Percentiles rank a stretch among this genome's conserved stretches.
Conservation (phyloP, 2,888 invertebrate species). For the Euplagia quadripunctaria region DNA sequence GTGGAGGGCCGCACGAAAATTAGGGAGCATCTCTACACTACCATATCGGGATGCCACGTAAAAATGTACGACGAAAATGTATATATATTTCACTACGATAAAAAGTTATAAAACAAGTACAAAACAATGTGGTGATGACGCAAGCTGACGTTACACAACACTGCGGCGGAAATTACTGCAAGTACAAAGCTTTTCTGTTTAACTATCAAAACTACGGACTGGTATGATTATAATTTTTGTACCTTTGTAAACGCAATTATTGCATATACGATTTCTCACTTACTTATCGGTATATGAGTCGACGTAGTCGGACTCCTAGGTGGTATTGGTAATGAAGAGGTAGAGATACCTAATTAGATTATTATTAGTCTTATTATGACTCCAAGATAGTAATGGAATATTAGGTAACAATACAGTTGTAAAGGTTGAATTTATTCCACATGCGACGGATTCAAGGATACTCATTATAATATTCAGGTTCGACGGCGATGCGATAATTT, state of each 20-base stretch:
- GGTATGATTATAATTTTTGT: background rate
- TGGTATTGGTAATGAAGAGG: background rate
- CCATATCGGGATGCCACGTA: background rate
- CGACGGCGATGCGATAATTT: too few species aligned
- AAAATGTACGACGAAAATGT: background rate
- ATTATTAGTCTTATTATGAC: too few species aligned
- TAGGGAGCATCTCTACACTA: background rate
- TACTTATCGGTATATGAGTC: background rate
- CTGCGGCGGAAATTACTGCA: slow-evolving; percentile 63
- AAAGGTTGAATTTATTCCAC: too few species aligned
- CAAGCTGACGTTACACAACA: slow-evolving; percentile 64
- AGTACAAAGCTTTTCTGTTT: slow-evolving; percentile 3
- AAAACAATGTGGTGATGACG: slow-evolving; percentile 20
- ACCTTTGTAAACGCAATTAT: background rate
- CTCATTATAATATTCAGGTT: too few species aligned
- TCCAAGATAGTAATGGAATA: too few species aligned
- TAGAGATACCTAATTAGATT: background rate
- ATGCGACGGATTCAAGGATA: too few species aligned
- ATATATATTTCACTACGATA: background rate
- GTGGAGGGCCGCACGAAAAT: background rate
- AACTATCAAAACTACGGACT: background rate
- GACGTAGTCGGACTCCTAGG: background rate
- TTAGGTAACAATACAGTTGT: too few species aligned
- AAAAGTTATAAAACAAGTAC: slow-evolving; percentile 20
- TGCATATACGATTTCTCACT: background rate